These are phyloP conservation scores for Betta splendens DNA, from an alignment of 2,797 vertebrate species.

Conservation along the genomic window DNA sequence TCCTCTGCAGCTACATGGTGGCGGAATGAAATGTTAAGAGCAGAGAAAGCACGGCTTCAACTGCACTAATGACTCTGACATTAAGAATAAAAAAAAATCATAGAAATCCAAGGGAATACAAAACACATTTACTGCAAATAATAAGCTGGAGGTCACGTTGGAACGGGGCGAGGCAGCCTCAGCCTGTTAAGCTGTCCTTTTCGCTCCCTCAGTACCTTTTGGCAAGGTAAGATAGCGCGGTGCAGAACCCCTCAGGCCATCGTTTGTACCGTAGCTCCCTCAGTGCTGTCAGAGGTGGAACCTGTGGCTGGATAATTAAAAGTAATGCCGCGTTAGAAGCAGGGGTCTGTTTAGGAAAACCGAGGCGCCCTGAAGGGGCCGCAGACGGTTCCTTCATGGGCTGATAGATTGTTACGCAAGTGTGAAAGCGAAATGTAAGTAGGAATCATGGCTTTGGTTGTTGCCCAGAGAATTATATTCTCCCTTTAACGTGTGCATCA, in stretches of 20 bases:
- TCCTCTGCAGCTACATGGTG: slow-evolving; percentile 2
- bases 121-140: slow-evolving; percentile 29
- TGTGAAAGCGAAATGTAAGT: slow-evolving; percentile 28
- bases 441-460: slow-evolving; percentile 29
- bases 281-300: slow-evolving; percentile 58
- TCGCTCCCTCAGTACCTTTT: slow-evolving; percentile 25
- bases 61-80: slow-evolving; percentile 6
- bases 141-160: slow-evolving; percentile 32
- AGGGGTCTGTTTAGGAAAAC: slow-evolving; percentile 35
- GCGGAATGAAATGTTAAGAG: slow-evolving; percentile 21
- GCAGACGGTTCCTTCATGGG: slow-evolving; percentile 5
- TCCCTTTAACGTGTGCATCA: slow-evolving; percentile 38
- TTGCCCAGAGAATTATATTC: slow-evolving; percentile 37
- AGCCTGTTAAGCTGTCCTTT: slow-evolving; percentile 27
- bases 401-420: slow-evolving; percentile 23
- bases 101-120: slow-evolving; percentile 18
- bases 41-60: slow-evolving; percentile 8
- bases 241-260: slow-evolving; percentile 54
- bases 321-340: slow-evolving; percentile 57
- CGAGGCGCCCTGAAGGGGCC: slow-evolving; percentile 27
- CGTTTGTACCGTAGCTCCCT: slow-evolving; percentile 59
- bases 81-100: slow-evolving; percentile 7
- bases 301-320: slow-evolving; percentile 57
- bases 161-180: slow-evolving; percentile 18
- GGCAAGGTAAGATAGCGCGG: slow-evolving; percentile 25